phyloP scores from a whole-genome alignment of 2,888 invertebrate species.

The Epinotia bilunana region DNA sequence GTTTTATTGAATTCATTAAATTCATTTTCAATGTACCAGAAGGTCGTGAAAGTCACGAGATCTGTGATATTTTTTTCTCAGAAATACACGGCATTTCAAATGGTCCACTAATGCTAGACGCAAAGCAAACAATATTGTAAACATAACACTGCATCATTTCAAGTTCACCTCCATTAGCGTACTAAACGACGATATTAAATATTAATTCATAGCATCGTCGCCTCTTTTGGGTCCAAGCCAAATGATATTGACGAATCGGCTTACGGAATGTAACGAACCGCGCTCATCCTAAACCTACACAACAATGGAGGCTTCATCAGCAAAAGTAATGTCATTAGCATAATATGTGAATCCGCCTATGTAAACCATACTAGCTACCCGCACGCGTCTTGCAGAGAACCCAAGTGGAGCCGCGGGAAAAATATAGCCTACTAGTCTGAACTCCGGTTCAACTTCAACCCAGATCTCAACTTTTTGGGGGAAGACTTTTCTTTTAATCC shows the following conservation, averaged over 20 bases:
- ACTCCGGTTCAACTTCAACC: background rate
- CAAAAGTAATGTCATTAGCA: conserved; percentile 12
- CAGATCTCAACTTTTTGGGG: too few species aligned
- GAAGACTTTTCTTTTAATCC: too few species aligned
- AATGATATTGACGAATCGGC: conserved; percentile 31
- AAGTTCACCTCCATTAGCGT: background rate
- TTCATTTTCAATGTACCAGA: too few species aligned
- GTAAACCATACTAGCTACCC: background rate
- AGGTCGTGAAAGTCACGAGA: too few species aligned
- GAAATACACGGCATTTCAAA: background rate
- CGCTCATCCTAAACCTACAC: conserved; percentile 36
- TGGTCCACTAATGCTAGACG: background rate
- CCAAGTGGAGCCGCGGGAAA: too few species aligned
- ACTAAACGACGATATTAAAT: background rate
- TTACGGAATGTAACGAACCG: conserved; percentile 44
- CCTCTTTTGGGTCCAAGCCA: conserved; percentile 2
- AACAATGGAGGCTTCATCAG: conserved; percentile 15
- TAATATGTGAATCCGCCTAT: background rate
- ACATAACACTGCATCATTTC: background rate
- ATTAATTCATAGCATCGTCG: conserved; percentile 1
- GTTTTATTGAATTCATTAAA: too few species aligned
- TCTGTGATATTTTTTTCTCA: too few species aligned
- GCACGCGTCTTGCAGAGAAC: too few species aligned
- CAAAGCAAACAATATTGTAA: background rate
- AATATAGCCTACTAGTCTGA: background rate